Conservation (phyloP, 1,140 invertebrate species). For the Drosophila erecta region DNA sequence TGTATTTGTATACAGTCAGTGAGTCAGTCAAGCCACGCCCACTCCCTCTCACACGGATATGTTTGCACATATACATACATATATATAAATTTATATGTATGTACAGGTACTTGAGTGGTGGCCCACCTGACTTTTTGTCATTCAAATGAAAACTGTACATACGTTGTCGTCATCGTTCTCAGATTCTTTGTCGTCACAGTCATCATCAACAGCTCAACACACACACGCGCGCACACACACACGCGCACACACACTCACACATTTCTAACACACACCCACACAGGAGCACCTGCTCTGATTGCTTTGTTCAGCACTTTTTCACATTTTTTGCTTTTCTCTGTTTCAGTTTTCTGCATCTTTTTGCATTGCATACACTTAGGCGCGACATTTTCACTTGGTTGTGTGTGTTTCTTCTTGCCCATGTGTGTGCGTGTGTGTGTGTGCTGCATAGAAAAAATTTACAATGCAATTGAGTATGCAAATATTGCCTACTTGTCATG, state of each 20-base stretch:
- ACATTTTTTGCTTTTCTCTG: slow-evolving; percentile 61
- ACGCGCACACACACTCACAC: neutral
- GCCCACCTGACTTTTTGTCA: slow-evolving; percentile 84
- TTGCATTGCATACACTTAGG: slow-evolving; percentile 77
- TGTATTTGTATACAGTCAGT: slow-evolving; percentile 80
- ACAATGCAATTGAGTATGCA: slow-evolving; percentile 83
- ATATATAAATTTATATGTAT: slow-evolving; percentile 32
- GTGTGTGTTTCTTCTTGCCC: slow-evolving; percentile 10
- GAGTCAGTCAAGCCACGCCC: slow-evolving; percentile 69
- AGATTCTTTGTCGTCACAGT: slow-evolving; percentile 54
- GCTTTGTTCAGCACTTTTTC: slow-evolving; percentile 76
- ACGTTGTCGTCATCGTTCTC: slow-evolving; percentile 63
- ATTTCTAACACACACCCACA: slow-evolving; percentile 16
- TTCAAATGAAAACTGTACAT: slow-evolving; percentile 84
- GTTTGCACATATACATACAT: slow-evolving; percentile 21
- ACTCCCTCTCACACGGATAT: slow-evolving; percentile 34
- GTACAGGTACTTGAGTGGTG: slow-evolving; percentile 66
- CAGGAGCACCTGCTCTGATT: slow-evolving; percentile 70
- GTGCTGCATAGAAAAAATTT: slow-evolving; percentile 78
- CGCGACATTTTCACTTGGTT: slow-evolving; percentile 55
- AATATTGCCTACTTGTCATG: slow-evolving; percentile 83
- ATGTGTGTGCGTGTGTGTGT: slow-evolving; percentile 21
- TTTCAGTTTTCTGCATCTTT: slow-evolving; percentile 67
- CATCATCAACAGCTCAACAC: slow-evolving; percentile 55
- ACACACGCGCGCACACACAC: slow-evolving; percentile 18